phyloP scores from a whole-genome alignment of 2,888 invertebrate species.

The Philereme transversata region DNA sequence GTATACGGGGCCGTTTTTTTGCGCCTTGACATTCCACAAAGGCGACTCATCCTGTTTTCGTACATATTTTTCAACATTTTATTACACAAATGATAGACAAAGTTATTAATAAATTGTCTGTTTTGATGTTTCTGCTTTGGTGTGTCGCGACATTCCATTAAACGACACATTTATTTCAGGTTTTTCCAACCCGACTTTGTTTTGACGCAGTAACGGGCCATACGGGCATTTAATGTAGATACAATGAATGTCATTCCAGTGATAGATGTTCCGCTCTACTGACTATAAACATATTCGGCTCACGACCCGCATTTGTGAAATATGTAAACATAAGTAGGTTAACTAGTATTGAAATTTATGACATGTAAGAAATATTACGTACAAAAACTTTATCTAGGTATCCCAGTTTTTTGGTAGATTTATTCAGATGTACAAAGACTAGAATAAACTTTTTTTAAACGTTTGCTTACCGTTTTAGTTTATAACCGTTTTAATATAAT shows the following conservation, averaged over 20 bases:
- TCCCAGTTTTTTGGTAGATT: too few species aligned
- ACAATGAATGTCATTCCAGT: constrained; percentile 28
- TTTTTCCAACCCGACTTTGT: constrained; percentile 5
- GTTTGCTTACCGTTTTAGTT: too few species aligned
- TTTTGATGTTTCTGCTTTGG: too few species aligned
- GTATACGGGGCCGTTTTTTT: constrained; percentile 9
- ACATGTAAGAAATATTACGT: background rate
- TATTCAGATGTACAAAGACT: too few species aligned
- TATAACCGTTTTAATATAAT: too few species aligned
- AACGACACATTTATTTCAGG: constrained; percentile 1
- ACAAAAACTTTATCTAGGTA: too few species aligned
- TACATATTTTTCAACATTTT: constrained; percentile 10
- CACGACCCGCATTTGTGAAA: constrained; percentile 32
- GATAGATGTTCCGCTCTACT: constrained; percentile 37
- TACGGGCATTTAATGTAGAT: constrained; percentile 29
- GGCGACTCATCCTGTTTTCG: background rate
- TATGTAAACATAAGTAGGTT: constrained; percentile 13
- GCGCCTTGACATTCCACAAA: constrained; percentile 4
- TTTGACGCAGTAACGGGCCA: constrained; percentile 28
- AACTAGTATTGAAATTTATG: constrained; percentile 19
- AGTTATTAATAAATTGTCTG: constrained; percentile 1
- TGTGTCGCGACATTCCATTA: background rate
- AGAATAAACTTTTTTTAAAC: too few species aligned
- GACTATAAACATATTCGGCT: constrained; percentile 29
- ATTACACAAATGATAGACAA: constrained; percentile 5